Evolutionary conservation across 2,888 invertebrate species (phyloP), one percentile per base, ranked within the genome.

Genomic region (Linhomoeus sp.): DNA sequence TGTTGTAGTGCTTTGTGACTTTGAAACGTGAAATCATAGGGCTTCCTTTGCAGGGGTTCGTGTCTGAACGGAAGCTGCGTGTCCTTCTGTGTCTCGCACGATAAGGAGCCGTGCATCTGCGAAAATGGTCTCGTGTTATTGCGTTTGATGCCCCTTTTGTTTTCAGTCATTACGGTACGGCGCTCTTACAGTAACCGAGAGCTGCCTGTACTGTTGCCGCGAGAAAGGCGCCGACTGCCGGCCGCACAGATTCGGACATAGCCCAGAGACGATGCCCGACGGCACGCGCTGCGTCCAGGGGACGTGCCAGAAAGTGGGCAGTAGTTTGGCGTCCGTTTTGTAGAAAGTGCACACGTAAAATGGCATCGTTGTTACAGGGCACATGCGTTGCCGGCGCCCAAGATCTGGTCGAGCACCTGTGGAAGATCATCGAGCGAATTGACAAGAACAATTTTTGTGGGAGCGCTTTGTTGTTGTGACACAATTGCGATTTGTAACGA

Each of bases 401-500:
- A 65, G 88, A 90, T 64, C 84, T 90, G 24, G 86, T 90, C 14
- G 86, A 88, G 67, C 75, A 90, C 29, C 85, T 92, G 68, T 92
- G 90, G 87, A 85, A 87, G 65, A 87, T 92, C 45, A 88, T 92
- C 51, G 88, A 90, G 68, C 86, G 88, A 61, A 86, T 88, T 49
- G 86, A 86, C 67, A 86, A 87, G 50, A 87, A 85, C 66, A 83
- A 84, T 63, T 83, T 62, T 41, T 86, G 56, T 73, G 17, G n/a
- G 56, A 57, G 63, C 56, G 47, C 22, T 19, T 39, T 36, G 22
- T 33, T n/a, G 3, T 47, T 41, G 38, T 24, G 40, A 36, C 23
- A 3, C 35, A 19, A 19, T 5, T 40, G 17, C 14, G 43, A 17
- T 15, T 14, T 19, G 26, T 36, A 19, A 2, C 43, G 44, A 29